Evolutionary conservation across 2,113 vertebrate genomes (phyloP).

Genomic region (Himantopus leucocephalus): DNA sequence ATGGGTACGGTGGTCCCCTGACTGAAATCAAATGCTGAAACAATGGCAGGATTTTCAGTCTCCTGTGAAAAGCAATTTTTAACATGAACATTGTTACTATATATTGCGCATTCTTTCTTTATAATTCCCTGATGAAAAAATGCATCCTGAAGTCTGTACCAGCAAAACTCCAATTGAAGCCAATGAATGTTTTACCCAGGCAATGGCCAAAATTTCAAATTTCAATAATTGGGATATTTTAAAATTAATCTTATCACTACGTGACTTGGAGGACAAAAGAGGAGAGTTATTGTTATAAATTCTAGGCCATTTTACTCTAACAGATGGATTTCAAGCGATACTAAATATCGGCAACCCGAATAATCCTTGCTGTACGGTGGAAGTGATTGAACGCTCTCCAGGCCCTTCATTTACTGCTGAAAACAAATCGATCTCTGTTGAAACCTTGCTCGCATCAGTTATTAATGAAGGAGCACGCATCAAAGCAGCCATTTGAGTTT

Average conservation of each 20-base stretch:
- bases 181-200: neutral
- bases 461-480: neutral
- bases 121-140: neutral
- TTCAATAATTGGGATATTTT: neutral
- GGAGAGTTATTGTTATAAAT: neutral
- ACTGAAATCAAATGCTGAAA: neutral
- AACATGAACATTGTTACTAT: neutral
- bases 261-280: neutral
- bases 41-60: neutral
- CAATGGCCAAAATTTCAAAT: neutral
- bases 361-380: neutral
- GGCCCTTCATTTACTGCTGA: neutral
- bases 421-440: neutral
- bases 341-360: neutral
- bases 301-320: neutral
- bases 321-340: neutral
- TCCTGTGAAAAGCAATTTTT: neutral
- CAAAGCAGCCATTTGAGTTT: neutral
- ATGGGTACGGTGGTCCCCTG: neutral
- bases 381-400: neutral
- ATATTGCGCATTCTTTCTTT: neutral
- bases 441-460: neutral
- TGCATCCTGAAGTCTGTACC: neutral
- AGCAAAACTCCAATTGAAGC: neutral
- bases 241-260: neutral